Evolutionary conservation across 64 coral and sea anemone species (phyloP), one percentile per base, ranked within the genome.

Genomic region (Stylophora pistillata): DNA sequence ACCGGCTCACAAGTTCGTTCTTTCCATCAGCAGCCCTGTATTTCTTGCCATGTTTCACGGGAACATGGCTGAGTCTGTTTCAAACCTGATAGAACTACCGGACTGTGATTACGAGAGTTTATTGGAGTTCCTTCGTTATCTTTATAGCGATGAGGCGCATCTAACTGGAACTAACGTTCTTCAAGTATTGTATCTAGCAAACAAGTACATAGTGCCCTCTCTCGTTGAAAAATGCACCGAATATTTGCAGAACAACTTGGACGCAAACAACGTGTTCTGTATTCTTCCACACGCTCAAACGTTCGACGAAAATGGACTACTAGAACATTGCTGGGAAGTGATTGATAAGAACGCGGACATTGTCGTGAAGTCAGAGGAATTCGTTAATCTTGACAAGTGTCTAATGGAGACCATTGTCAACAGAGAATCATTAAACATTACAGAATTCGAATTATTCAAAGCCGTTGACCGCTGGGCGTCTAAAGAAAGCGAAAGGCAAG

Each of bases 21-120:
- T 91, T 58, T 80, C 89, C 11, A 64, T 91, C 41, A 84, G 89
- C 21, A 91, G 89, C n/a, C 89, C 89, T 12, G 89, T 91, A 13
- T 91, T 91, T 53, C 61, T 63, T 29, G 89, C 89, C 4, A 91
- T 91, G 89, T 84, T 91, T 62, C 61, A 83, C 47, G 89, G 89
- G 15, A 65, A 65, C n/a, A 88, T 66, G 73, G 74, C 52, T 10
- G 58, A 77, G 16, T 63, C 52, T 47, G 37, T 47, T 18, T 68
- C 60, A 53, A 59, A 78, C 32, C 32, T 65, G 2, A 88, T 88
- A 33, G 72, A 77, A 14, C 32, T 77, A 18, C 86, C 75, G 32
- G 86, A 75, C 75, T 62, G 17, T 61, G 73, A 64, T 23, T 88
- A 65, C 30, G 61, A 62, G 3, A 78, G 31, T 63, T 26, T 84